Evolutionary conservation across 1,140 invertebrate species (phyloP).

Genomic region (Eumeta japonica): DNA sequence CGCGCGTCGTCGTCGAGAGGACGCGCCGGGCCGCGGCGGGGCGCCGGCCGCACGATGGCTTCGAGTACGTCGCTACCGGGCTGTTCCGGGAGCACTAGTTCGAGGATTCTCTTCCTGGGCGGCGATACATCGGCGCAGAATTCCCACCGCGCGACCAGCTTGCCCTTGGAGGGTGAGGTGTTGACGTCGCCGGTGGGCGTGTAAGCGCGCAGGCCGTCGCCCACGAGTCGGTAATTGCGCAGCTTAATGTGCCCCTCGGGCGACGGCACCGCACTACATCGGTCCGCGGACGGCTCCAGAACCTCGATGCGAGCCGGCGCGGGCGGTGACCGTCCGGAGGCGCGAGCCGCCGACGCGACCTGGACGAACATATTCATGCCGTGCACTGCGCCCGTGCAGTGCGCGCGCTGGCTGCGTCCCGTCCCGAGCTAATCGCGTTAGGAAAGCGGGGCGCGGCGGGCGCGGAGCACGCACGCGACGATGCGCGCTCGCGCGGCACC

Average conservation of each 20-base stretch:
- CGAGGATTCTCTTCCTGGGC: conserved; percentile 36
- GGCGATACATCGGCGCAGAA: conserved; percentile 31
- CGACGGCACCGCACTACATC: conserved; percentile 22
- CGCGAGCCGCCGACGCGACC: no score
- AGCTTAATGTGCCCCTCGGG: conserved; percentile 39
- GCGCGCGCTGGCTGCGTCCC: conserved; percentile 11
- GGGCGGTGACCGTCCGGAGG: conserved; percentile 16
- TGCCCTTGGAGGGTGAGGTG: conserved; percentile 30
- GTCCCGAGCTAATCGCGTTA: no score
- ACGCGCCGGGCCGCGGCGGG: conserved; percentile 29
- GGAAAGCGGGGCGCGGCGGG: not conserved
- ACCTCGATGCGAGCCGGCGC: conserved; percentile 30
- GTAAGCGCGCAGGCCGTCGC: conserved; percentile 33
- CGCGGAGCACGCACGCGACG: not conserved
- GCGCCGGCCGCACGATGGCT: conserved; percentile 39
- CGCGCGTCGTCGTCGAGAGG: conserved; percentile 44
- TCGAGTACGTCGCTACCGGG: conserved; percentile 39
- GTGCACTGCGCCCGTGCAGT: no score
- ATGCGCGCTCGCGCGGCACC: not conserved
- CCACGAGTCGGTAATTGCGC: conserved; percentile 36
- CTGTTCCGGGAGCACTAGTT: conserved; percentile 39
- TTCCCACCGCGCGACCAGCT: conserved; percentile 37
- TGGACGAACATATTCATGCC: no score
- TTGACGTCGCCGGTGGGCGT: conserved; percentile 37
- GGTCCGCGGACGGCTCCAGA: conserved; percentile 27